Percentiles rank a stretch among this genome's conserved stretches.
Conservation (phyloP, 2,113 vertebrate genomes). For the Canis aureus region DNA sequence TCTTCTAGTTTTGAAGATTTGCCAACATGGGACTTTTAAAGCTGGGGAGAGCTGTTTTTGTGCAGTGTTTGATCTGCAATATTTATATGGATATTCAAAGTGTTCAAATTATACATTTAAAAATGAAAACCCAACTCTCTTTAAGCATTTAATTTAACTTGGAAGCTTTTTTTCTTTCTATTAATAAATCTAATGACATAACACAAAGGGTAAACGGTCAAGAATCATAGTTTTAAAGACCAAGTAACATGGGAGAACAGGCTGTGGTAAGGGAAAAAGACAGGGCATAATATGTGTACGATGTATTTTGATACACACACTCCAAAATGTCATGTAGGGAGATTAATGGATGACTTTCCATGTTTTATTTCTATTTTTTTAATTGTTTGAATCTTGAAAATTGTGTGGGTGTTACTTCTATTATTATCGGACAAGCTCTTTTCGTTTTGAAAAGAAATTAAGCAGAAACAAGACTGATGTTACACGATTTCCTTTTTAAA, state of each 20-base stretch:
- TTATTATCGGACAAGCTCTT: neutral
- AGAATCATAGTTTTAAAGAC: neutral
- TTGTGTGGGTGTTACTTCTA: neutral
- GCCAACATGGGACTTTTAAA: neutral
- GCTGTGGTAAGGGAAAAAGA: neutral
- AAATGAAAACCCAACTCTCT: neutral
- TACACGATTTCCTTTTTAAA: neutral
- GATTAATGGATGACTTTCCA: neutral
- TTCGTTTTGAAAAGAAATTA: slow-evolving; percentile 33
- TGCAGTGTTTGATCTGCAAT: neutral
- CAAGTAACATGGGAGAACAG: neutral
- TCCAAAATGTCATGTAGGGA: neutral
- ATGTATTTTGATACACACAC: neutral
- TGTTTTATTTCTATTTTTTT: neutral
- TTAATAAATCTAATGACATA: neutral
- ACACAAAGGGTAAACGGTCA: neutral
- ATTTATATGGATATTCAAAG: neutral
- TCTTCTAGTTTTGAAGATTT: neutral
- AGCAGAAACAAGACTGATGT: neutral
- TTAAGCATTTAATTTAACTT: neutral
- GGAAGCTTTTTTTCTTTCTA: neutral
- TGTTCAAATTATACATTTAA: neutral
- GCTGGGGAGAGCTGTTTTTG: neutral
- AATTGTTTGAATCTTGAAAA: slow-evolving; percentile 42
- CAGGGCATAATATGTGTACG: neutral